phyloP scores from a whole-genome alignment of 2,888 invertebrate genomes.

The Yponomeuta plumbellus region DNA sequence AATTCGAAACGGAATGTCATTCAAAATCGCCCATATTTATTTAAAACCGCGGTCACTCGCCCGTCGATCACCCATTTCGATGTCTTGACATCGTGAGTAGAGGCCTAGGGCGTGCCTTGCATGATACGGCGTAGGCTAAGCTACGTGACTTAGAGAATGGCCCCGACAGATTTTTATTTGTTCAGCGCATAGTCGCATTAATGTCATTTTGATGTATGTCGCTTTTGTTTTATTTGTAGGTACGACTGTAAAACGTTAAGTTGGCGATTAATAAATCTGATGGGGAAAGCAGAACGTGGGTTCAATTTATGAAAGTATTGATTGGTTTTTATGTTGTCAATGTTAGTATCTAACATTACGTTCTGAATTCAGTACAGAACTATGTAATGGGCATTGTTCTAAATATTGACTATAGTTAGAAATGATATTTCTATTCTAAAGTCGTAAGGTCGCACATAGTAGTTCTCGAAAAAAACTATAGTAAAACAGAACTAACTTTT shows the following conservation, averaged over 20 bases:
- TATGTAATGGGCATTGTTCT: too few relatives aligned
- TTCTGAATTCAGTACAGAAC: too few relatives aligned
- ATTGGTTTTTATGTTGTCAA: background rate
- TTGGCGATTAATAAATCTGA: background rate
- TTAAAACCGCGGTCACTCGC: too few relatives aligned
- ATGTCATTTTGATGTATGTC: constrained; percentile 11
- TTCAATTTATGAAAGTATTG: background rate
- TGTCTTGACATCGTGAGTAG: background rate
- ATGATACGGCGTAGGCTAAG: constrained; percentile 11
- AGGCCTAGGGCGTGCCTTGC: constrained; percentile 21
- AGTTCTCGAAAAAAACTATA: too few relatives aligned
- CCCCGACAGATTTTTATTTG: constrained; percentile 18
- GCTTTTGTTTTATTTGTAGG: background rate
- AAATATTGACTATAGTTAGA: too few relatives aligned
- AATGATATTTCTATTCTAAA: too few relatives aligned
- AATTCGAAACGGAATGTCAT: too few relatives aligned
- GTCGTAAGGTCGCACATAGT: too few relatives aligned
- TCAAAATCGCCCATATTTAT: too few relatives aligned
- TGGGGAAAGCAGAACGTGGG: background rate
- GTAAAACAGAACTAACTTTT: too few relatives aligned
- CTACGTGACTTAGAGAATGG: constrained; percentile 21
- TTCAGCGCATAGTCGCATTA: constrained; percentile 11
- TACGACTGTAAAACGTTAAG: background rate
- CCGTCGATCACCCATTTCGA: too few relatives aligned
- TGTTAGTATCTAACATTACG: too few relatives aligned